Evolutionary conservation across 2,113 vertebrate genomes (phyloP).

Genomic region (Epinephelus moara): DNA sequence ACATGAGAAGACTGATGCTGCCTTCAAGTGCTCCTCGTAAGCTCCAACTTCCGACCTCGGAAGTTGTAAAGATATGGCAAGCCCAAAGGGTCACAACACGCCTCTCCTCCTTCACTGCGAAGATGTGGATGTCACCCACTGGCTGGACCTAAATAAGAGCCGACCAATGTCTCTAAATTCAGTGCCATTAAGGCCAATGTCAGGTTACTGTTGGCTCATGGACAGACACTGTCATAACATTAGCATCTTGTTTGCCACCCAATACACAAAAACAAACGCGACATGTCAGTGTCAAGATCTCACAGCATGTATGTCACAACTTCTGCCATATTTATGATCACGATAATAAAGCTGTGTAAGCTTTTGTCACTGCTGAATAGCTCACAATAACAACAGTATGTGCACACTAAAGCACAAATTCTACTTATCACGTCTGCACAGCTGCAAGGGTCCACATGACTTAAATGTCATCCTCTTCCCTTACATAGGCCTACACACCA

Average conservation of each 20-base stretch:
- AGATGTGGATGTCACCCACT: constrained; percentile 3
- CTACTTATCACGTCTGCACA: neutral
- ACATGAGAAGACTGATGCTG: constrained; percentile 67
- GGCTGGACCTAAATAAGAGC: neutral
- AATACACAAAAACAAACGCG: neutral
- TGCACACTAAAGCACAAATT: no score
- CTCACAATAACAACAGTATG: neutral
- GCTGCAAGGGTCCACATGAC: neutral
- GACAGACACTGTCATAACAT: neutral
- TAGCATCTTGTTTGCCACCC: neutral
- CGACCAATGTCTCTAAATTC: neutral
- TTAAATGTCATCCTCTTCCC: no score
- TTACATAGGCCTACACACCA: no score
- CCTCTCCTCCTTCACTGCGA: neutral
- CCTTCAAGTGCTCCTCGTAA: constrained; percentile 58
- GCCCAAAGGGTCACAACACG: constrained; percentile 40
- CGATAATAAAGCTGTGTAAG: neutral
- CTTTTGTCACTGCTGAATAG: neutral
- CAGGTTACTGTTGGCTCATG: neutral
- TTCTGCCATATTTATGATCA: neutral
- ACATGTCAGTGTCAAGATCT: neutral
- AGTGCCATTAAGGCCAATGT: neutral
- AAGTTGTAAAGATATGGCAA: constrained; percentile 50
- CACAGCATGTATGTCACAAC: neutral
- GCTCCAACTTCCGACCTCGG: constrained; percentile 39